Evolutionary conservation across 2,113 vertebrate genomes (phyloP).

Genomic region (Bos indicus): DNA sequence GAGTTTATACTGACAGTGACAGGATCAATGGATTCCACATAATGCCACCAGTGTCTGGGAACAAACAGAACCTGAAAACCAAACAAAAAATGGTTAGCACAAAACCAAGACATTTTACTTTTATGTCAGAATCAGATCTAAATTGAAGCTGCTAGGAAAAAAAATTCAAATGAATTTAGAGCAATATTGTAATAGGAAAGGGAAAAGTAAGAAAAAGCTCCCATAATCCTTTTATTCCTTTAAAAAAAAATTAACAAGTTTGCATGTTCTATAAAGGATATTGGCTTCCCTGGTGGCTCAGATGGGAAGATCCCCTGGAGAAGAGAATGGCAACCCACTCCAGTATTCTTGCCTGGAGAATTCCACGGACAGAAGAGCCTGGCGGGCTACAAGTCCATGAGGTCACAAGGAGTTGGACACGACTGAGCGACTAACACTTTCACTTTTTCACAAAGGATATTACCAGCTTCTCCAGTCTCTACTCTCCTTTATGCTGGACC

Average conservation of each 20-base stretch:
- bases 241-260: not conserved
- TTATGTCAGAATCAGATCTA: not conserved
- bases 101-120: not conserved
- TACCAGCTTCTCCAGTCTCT: not conserved
- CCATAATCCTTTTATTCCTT: not conserved
- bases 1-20: constrained; percentile 95
- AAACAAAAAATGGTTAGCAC: constrained; percentile 37
- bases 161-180: not conserved
- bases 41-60: constrained; percentile 98
- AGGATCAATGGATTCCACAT: constrained; percentile 93
- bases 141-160: not conserved
- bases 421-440: not conserved
- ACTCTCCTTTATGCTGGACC: not conserved
- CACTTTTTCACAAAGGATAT: not conserved
- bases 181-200: not conserved
- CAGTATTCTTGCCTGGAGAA: not conserved
- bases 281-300: not conserved
- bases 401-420: not conserved
- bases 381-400: not conserved
- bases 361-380: not conserved
- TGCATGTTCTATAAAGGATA: not conserved
- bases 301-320: not conserved
- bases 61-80: constrained; percentile 91
- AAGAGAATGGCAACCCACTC: not conserved
- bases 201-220: not conserved